These are phyloP conservation scores for Orthochromis malagaraziensis DNA, from an alignment of 2,113 vertebrate species.

Conservation along the genomic window DNA sequence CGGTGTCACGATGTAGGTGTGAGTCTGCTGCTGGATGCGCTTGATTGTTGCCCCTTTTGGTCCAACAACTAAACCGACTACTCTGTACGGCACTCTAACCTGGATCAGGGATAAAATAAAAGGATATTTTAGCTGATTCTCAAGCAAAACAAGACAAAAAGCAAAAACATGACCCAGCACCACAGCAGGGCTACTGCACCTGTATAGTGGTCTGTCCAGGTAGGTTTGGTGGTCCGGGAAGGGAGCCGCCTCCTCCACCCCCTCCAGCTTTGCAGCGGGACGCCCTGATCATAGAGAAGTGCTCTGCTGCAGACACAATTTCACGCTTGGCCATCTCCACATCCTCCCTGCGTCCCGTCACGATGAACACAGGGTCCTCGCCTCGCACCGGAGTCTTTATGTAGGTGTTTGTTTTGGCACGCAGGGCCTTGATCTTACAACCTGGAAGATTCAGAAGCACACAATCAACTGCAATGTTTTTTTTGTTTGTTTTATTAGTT, in stretches of 20 bases:
- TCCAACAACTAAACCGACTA: slow-evolving; percentile 93
- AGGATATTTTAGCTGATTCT: background rate
- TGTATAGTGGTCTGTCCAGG: slow-evolving; percentile 97
- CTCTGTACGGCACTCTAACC: slow-evolving; percentile 92
- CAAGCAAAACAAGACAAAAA: background rate
- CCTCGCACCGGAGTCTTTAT: slow-evolving; percentile 95
- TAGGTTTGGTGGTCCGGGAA: slow-evolving; percentile 85
- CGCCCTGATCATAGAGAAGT: slow-evolving; percentile 95
- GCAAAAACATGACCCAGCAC: background rate
- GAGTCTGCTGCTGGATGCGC: slow-evolving; percentile 94
- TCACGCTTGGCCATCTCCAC: slow-evolving; percentile 96
- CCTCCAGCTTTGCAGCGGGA: slow-evolving; percentile 81
- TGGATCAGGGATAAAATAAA: slow-evolving; percentile 42
- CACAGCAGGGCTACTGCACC: slow-evolving; percentile 58
- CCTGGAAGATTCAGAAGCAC: slow-evolving; percentile 57
- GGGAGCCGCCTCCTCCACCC: slow-evolving; percentile 52
- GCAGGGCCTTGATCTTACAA: slow-evolving; percentile 97
- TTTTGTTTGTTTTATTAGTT: background rate
- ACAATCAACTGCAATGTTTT: background rate
- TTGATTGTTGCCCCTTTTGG: slow-evolving; percentile 98
- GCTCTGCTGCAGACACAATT: slow-evolving; percentile 91
- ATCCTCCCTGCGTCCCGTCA: slow-evolving; percentile 91
- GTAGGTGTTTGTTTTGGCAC: slow-evolving; percentile 96
- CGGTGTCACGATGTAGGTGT: slow-evolving; percentile 95
- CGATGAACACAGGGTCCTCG: slow-evolving; percentile 92